Evolutionary conservation across 2,113 vertebrate genomes (phyloP).

Genomic region (Nicator chloris): DNA sequence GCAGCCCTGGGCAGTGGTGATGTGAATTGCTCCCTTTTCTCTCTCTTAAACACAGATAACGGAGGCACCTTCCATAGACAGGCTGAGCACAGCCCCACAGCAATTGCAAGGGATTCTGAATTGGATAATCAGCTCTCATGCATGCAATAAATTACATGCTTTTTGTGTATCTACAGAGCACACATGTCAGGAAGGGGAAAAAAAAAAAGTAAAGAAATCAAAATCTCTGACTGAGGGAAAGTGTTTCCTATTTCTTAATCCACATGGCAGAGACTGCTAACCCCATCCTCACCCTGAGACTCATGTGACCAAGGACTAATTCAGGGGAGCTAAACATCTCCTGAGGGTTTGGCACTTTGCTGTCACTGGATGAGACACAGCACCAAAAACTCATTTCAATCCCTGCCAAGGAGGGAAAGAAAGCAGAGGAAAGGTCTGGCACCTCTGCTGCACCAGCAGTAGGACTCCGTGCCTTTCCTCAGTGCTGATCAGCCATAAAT

Average conservation of each 20-base stretch:
- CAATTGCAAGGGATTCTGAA: not conserved
- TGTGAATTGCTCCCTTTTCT: not conserved
- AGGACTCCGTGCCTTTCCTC: not conserved
- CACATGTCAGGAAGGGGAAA: not conserved
- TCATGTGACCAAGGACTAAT: not conserved
- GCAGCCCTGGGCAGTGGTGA: not conserved
- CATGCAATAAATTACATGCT: not conserved
- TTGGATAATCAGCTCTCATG: not conserved
- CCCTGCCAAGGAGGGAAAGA: not conserved
- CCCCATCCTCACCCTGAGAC: not conserved
- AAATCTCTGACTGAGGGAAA: not conserved
- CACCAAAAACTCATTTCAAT: not conserved
- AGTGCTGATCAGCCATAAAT: not conserved
- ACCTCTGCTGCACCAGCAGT: not conserved
- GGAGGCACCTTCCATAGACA: not conserved
- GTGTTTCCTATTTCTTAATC: not conserved
- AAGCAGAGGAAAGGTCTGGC: not conserved
- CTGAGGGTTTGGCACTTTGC: not conserved
- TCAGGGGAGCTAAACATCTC: not conserved
- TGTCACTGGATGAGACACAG: not conserved
- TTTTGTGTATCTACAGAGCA: not conserved
- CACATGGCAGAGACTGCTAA: not conserved
- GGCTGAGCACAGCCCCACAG: not conserved
- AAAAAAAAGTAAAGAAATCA: not conserved
- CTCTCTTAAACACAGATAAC: not conserved